A percentile compares a stretch with the other conserved stretches of the same genome.
These are phyloP conservation scores for Amblyteles armatorius DNA, from an alignment of 2,888 invertebrate species.

Conservation along the genomic window DNA sequence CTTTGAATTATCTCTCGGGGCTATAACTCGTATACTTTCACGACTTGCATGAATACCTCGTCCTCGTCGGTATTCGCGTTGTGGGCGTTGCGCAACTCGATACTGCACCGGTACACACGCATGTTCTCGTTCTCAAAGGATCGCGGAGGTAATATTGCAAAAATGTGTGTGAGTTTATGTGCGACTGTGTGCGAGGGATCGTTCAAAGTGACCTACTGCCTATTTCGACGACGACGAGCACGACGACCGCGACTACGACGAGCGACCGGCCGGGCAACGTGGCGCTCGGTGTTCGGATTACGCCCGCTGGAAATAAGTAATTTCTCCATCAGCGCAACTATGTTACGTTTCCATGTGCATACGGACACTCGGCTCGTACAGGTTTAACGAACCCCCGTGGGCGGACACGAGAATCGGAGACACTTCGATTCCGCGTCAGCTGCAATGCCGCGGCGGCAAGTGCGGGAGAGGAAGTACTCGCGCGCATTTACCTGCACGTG, in stretches of 20 bases:
- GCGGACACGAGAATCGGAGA: slow-evolving; percentile 35
- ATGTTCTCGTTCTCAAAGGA: slow-evolving; percentile 29
- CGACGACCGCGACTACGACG: slow-evolving; percentile 25
- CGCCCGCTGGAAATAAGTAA: slow-evolving; percentile 78
- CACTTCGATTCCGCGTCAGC: slow-evolving; percentile 48
- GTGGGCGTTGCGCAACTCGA: slow-evolving; percentile 65
- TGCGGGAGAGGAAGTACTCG: slow-evolving; percentile 42
- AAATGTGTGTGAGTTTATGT: neutral
- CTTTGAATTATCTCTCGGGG: slow-evolving; percentile 15
- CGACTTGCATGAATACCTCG: slow-evolving; percentile 26
- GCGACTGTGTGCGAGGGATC: slow-evolving; percentile 19
- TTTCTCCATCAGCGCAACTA: slow-evolving; percentile 75
- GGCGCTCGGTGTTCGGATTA: slow-evolving; percentile 59
- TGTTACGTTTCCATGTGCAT: slow-evolving; percentile 64
- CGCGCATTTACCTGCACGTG: slow-evolving; percentile 33
- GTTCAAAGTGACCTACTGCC: slow-evolving; percentile 55
- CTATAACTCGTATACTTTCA: slow-evolving; percentile 27
- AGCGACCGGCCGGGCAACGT: slow-evolving; percentile 17
- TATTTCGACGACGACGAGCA: slow-evolving; percentile 44
- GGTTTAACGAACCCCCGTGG: slow-evolving; percentile 62
- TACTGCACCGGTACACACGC: slow-evolving; percentile 36
- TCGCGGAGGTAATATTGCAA: slow-evolving; percentile 51
- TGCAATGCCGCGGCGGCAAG: neutral
- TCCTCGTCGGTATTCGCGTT: slow-evolving; percentile 51
- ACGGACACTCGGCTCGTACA: slow-evolving; percentile 40